Evolutionary conservation across 2,113 vertebrate genomes (phyloP), one percentile per base, ranked within the genome.

Genomic region (Vanacampus margaritifer): DNA sequence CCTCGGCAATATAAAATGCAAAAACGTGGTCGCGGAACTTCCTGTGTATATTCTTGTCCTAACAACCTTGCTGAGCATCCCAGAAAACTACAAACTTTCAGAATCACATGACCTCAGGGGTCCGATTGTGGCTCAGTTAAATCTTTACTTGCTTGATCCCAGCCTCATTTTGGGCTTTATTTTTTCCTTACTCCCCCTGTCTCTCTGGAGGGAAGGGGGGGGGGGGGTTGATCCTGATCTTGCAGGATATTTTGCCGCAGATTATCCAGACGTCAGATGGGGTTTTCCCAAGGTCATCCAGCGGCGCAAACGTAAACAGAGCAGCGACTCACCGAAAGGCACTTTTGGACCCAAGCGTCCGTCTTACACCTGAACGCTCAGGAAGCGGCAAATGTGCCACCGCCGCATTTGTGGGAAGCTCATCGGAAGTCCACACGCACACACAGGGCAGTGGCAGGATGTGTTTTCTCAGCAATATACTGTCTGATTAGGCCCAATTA

Each of bases 401-500:
- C 1, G 28, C 32, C n/a, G 46, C 46, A 24, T 65, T 53, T 65
- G 12, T 8, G 28, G 32, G 32, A 21, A 16, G 48, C 32, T 65
- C 64, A 50, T 53, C 11, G 28, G 45, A 65, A 50, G 48, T 51
- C 35, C 14, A 65, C 26, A 21, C 57, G 12, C 23, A 14, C 23
- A 26, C 24, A 56, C 24, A 7, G 28, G 16, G 13, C 12, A 56
- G 24, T 56, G 16, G 53, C 26, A 32, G 14, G 24, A 62, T 39
- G 32, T 37, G 60, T 43, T 63, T 41, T 45, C 16, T 19, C 61
- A 16, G 39, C 61, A 45, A 63, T 24, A 63, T 63, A 14, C 28
- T 45, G 41, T 63, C 61, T 41, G 61, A 63, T 45, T 57, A 32
- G 26, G 14, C 54, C 26, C 11, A 63, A 45, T 63, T 63, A 63